A percentile compares a stretch with the other conserved stretches of the same genome.
phyloP scores from a whole-genome alignment of 2,797 vertebrate species.

The Amazona ochrocephala region DNA sequence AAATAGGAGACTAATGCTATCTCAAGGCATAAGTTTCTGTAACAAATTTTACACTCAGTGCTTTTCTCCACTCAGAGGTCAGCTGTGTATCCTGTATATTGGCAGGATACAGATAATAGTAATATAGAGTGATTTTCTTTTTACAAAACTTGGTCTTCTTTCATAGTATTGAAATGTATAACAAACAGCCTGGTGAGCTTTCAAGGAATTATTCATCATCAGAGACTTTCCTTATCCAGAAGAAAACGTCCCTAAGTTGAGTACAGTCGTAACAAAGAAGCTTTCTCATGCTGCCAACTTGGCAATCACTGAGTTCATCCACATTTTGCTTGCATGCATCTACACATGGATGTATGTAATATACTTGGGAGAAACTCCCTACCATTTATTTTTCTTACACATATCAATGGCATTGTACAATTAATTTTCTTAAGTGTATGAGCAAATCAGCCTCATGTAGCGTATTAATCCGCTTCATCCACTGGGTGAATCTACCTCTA shows the following conservation, averaged over 20 bases:
- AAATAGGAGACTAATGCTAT: neutral
- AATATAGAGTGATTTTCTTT: neutral
- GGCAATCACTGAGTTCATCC: neutral
- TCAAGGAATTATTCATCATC: neutral
- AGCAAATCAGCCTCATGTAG: neutral
- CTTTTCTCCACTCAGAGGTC: neutral
- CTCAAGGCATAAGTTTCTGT: neutral
- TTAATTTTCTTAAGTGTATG: neutral
- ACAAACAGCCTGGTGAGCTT: neutral
- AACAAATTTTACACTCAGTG: neutral
- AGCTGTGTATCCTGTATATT: neutral
- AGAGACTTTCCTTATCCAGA: neutral
- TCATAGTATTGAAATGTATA: neutral
- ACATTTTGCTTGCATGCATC: neutral
- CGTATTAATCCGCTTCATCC: neutral
- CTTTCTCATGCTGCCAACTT: neutral
- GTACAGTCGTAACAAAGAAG: neutral
- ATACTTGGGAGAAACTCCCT: neutral
- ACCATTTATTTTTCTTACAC: neutral
- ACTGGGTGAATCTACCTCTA: neutral
- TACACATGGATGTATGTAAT: neutral
- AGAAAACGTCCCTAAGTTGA: neutral
- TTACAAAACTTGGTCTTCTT: neutral
- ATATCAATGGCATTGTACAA: neutral
- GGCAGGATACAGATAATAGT: neutral